These are phyloP conservation scores for Actenoides lindsayi DNA, from an alignment of 2,113 vertebrate species.

Conservation along the genomic window DNA sequence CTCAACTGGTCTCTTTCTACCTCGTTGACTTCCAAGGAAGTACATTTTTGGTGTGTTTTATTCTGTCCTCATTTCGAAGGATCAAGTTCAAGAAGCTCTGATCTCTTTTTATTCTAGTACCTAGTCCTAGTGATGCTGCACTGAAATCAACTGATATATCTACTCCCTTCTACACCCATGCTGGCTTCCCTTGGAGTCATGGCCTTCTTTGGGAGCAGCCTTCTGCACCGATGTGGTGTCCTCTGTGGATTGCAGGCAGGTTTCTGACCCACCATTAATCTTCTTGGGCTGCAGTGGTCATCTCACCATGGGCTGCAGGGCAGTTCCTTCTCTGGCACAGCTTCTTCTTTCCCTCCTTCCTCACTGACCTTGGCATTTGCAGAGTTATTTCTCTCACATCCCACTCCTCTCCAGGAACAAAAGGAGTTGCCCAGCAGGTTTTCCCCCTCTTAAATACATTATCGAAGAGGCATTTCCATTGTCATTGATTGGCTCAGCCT, in stretches of 20 bases:
- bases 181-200: background rate
- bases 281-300: background rate
- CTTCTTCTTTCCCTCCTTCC: background rate
- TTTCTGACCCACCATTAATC: background rate
- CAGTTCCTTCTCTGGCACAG: background rate
- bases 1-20: conserved; percentile 5
- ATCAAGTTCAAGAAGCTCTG: background rate
- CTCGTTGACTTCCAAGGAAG: background rate
- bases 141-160: background rate
- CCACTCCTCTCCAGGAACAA: background rate
- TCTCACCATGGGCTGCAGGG: background rate
- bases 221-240: too few relatives aligned
- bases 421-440: background rate
- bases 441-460: background rate
- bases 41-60: background rate
- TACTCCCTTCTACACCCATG: background rate
- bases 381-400: background rate
- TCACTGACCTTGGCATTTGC: background rate
- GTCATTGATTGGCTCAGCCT: background rate
- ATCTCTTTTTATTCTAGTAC: background rate
- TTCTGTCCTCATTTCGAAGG: background rate
- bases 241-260: background rate
- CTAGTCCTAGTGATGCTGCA: background rate
- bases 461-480: background rate
- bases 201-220: too few relatives aligned